These are phyloP conservation scores for Melospiza georgiana DNA, from an alignment of 2,113 vertebrate species.

Conservation along the genomic window DNA sequence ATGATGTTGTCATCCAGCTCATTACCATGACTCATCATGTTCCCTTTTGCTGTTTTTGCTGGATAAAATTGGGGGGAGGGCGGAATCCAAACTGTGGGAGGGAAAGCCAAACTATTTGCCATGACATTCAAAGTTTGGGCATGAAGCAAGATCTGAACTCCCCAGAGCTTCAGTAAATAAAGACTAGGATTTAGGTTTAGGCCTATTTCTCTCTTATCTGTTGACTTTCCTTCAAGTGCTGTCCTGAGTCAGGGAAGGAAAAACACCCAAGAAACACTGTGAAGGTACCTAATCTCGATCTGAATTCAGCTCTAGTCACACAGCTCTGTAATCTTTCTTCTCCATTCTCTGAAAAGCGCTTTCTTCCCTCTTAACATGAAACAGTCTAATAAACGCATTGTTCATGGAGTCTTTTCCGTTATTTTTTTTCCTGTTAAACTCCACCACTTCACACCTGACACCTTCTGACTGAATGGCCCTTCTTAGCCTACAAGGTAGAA, in stretches of 20 bases:
- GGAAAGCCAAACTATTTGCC: no score
- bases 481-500: conserved; percentile 5
- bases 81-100: background rate
- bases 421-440: background rate
- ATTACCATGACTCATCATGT: background rate
- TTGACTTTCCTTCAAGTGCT: background rate
- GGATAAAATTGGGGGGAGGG: background rate
- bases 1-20: background rate
- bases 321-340: background rate
- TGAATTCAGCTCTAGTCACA: background rate
- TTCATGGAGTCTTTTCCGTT: background rate
- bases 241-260: background rate
- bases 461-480: conserved; percentile 13
- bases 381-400: background rate
- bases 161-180: background rate
- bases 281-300: background rate
- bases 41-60: background rate
- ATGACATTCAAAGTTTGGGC: background rate
- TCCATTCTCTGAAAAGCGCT: background rate
- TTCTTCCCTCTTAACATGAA: background rate
- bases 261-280: background rate
- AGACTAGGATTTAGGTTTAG: background rate
- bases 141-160: background rate
- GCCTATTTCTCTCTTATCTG: background rate
- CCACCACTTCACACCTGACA: conserved; percentile 22